Base-by-base conservation (phyloP, 1,140 invertebrate species). In the Brachionus rotundiformis region DNA sequence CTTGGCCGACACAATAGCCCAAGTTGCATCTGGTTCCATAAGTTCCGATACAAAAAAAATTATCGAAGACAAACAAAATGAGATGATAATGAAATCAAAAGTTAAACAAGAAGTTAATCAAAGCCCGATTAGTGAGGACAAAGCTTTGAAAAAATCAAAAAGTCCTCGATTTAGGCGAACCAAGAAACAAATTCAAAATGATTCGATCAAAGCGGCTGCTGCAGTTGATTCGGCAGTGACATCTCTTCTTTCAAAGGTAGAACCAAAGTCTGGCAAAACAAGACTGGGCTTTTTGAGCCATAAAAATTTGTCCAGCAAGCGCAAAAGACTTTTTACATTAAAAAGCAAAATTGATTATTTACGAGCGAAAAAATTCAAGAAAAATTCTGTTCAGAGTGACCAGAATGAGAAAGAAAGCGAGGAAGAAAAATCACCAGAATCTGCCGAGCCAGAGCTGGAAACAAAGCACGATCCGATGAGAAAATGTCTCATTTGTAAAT, bases 21-120 rank as follows among this genome's bases (percentile, higher is more conserved):
- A 73, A 73, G 68, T 73, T 13, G 68, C 68, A 25, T 73, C 68
- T 10, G 68, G 68, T n/a, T 73, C 68, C 3, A 73, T 73, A 19
- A 73, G 36, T 44, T 25, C 19, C 1, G 68, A 73, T 13, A 73
- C 68, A 6, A 73, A 73, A 11, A 73, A 73, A 73, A 41, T 73
- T 27, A 73, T 73, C 11, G 68, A 73, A 73, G 23, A 41, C 23
- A 73, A 73, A 23, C 68, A 44, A 44, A 73, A 44, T 5, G 39
- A 73, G 8, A 73, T 73, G 68, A 73, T 73, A 27, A 10, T 23
- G 23, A 73, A 73, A 25, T 73, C 68, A 4, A 41, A 44, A 33
- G 16, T 36, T 36, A 31, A 36, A 19, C 7, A 68, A 73, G 19
- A 73, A 73, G 11, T 23, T n/a, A 36, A n/a, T 3, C 31, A 36